Evolutionary conservation across 2,113 vertebrate genomes (phyloP).

Genomic region (Tringa solitaria): DNA sequence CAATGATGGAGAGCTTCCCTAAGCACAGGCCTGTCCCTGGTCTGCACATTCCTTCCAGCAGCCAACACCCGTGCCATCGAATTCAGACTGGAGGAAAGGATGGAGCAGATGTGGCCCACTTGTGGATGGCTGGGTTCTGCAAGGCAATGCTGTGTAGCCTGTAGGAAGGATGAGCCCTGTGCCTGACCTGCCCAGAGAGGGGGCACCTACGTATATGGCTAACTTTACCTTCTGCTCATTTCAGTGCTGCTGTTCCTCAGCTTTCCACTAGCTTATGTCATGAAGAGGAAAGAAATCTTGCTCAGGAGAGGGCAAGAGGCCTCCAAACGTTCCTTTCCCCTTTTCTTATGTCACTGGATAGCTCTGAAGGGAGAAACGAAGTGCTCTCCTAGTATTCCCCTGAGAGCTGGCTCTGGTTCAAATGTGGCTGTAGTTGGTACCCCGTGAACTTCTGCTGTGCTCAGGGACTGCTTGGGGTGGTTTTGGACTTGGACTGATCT

Average conservation of each 20-base stretch:
- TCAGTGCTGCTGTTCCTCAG: not conserved
- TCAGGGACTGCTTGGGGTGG: not conserved
- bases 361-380: not conserved
- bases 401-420: not conserved
- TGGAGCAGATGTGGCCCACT: not conserved
- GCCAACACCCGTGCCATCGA: not conserved
- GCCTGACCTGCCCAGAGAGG: not conserved
- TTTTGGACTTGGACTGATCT: not conserved
- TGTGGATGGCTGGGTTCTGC: not conserved
- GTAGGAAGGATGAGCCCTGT: not conserved
- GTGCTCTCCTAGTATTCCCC: not conserved
- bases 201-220: rapidly evolving
- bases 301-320: not conserved
- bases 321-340: not conserved
- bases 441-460: not conserved
- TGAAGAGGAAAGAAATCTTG: not conserved
- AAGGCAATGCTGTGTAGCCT: not conserved
- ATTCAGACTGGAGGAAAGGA: not conserved
- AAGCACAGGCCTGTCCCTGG: not conserved
- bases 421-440: not conserved
- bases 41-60: not conserved
- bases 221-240: not conserved
- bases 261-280: not conserved
- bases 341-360: not conserved
- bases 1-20: not conserved